A percentile compares a stretch with the other conserved stretches of the same genome.
Evolutionary conservation across 2,113 vertebrate genomes (phyloP).

Genomic region (Ceyx cyanopectus): DNA sequence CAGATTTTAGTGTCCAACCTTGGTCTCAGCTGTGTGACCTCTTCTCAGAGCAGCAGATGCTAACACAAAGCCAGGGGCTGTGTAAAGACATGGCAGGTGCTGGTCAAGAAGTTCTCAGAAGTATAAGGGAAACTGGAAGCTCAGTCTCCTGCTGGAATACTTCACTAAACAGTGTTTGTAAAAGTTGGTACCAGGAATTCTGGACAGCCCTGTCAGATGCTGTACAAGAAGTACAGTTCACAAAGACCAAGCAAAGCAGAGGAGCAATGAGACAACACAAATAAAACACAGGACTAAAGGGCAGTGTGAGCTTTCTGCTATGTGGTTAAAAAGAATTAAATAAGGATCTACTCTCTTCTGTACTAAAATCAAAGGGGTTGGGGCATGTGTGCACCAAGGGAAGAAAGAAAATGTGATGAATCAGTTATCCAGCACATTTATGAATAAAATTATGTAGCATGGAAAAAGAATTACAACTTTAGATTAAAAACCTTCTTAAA

Average conservation of each 20-base stretch:
- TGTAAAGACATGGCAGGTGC: not conserved
- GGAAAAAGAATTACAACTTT: not conserved
- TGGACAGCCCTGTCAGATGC: not conserved
- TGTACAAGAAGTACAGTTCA: not conserved
- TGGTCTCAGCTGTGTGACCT: not conserved
- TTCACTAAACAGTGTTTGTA: not conserved
- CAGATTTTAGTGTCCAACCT: not conserved
- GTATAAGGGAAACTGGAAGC: not conserved
- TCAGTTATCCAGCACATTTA: not conserved
- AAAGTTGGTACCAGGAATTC: not conserved
- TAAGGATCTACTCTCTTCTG: not conserved
- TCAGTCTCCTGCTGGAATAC: not conserved
- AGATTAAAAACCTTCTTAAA: not conserved
- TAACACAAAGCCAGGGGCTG: not conserved
- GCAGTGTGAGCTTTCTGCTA: no score
- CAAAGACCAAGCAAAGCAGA: not conserved
- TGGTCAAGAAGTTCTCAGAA: not conserved
- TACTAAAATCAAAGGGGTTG: not conserved
- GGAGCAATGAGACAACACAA: not conserved
- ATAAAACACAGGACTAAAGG: not conserved
- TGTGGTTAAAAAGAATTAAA: not conserved
- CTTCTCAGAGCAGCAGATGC: not conserved
- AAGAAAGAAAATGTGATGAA: not conserved
- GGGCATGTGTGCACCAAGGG: not conserved
- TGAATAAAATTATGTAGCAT: not conserved